Evolutionary conservation across 2,888 invertebrate species (phyloP).

Genomic region (Anagyrus pseudococci): DNA sequence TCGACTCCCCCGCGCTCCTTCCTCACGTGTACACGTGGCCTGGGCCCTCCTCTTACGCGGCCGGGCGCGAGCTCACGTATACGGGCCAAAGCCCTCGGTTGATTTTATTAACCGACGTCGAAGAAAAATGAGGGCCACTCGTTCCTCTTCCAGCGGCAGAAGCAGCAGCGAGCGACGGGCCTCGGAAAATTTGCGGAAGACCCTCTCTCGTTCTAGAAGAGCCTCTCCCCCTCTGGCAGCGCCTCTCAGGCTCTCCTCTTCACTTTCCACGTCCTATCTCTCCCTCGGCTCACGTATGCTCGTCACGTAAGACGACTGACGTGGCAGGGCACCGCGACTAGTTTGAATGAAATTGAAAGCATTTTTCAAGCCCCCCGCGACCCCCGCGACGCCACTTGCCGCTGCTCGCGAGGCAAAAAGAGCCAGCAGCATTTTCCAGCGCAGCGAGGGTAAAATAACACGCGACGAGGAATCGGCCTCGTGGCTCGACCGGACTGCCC

Average conservation of each 20-base stretch:
- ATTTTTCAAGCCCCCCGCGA: slow-evolving; percentile 51
- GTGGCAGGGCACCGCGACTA: slow-evolving; percentile 45
- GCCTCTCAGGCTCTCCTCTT: no score
- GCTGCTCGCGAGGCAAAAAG: background rate
- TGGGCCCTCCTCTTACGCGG: no score
- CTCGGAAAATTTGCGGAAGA: slow-evolving; percentile 47
- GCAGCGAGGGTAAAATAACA: background rate
- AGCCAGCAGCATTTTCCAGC: background rate
- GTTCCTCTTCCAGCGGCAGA: slow-evolving; percentile 15
- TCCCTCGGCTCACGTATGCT: slow-evolving; percentile 51
- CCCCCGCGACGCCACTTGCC: background rate
- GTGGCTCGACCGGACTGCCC: background rate
- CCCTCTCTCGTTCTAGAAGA: background rate
- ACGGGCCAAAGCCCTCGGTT: slow-evolving; percentile 42
- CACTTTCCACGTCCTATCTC: no score
- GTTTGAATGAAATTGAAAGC: slow-evolving; percentile 60
- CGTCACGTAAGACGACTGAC: slow-evolving; percentile 55
- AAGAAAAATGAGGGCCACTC: slow-evolving; percentile 50
- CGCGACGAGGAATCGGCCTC: background rate
- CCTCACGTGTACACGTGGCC: no score
- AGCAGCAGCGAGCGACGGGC: background rate
- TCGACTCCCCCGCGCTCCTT: no score
- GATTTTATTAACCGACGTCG: slow-evolving; percentile 54
- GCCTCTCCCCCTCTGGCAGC: no score
- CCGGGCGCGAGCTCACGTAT: slow-evolving; percentile 39